Conservation (phyloP, 2,113 vertebrate species). For the Physeter macrocephalus region DNA sequence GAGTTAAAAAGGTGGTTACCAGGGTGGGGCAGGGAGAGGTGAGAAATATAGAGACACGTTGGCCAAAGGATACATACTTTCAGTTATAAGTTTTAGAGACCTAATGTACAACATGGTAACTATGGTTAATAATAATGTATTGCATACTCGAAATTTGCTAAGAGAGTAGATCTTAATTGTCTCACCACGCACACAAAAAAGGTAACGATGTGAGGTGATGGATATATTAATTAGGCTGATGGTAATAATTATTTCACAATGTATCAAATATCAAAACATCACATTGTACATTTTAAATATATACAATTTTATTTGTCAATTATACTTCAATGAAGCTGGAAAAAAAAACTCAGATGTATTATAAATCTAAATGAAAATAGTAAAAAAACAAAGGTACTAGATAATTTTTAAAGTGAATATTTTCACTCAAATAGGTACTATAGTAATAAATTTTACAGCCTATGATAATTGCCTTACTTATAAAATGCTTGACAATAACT, state of each 20-base stretch:
- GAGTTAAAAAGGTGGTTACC: background rate
- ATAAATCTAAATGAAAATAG: background rate
- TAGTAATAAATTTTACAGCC: background rate
- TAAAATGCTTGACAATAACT: slow-evolving; percentile 1
- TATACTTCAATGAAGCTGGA: background rate
- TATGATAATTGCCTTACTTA: background rate
- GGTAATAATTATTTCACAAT: background rate
- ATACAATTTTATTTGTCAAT: background rate
- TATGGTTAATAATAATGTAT: background rate
- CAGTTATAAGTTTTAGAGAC: background rate
- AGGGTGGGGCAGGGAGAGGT: background rate
- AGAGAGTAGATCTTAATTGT: background rate
- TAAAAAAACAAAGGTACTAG: background rate
- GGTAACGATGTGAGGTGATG: background rate
- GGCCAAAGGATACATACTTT: background rate
- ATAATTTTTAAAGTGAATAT: background rate
- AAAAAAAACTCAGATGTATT: background rate
- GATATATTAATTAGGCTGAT: background rate
- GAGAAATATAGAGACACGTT: background rate
- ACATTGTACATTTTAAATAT: background rate
- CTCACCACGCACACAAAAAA: background rate
- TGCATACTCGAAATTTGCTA: background rate
- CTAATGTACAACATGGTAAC: background rate
- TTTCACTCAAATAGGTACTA: background rate
- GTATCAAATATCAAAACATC: background rate